Base-by-base conservation (phyloP, 2,888 invertebrate genomes). In the Thymelicus lineola region DNA sequence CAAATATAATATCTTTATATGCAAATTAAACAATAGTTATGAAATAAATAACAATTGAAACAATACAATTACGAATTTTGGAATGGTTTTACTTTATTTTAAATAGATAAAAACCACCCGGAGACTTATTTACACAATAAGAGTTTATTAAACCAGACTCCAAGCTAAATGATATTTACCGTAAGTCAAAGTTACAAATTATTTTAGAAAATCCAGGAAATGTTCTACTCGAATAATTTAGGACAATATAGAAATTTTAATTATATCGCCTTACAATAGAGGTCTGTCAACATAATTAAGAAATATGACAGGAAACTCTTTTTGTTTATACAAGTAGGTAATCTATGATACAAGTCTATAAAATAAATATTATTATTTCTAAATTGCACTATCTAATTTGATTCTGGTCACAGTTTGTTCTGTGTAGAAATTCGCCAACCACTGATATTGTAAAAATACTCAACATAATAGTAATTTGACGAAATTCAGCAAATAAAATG, bases 311-410 rank as follows among this genome's bases (percentile, higher is more conserved):
- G 6, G 35, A n/a, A 58, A 38, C 58, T 17, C 36, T 58, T 38
- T 38, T 58, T 58, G 38, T 58, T 36, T 58, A 58, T 38, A 58
- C 9, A n/a, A n/a, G n/a, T n/a, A n/a, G n/a, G n/a, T n/a, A n/a
- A n/a, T n/a, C n/a, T n/a, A n/a, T n/a, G n/a, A n/a, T n/a, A n/a
- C n/a, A 58, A 58, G 58, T 38, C 38, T 15, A 46, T 67, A 84
- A 66, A 83, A 85, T 86, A 86, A 86, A 86, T 86, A 83, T 82
- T 86, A 83, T 82, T 83, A 86, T 76, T 79, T 74, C 87, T 89
- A 89, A 88, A 90, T 90, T 90, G 85, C 85, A 86, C 90, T 90
- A 90, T 77, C 89, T 89, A 89, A 77, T 80, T 82, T 82, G 81
- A 73, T 48, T 61, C 74, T 76, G 71, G 74, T 70, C 77, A 77